Evolutionary conservation across 2,113 vertebrate genomes (phyloP).

Genomic region (Triplophysa rosa): DNA sequence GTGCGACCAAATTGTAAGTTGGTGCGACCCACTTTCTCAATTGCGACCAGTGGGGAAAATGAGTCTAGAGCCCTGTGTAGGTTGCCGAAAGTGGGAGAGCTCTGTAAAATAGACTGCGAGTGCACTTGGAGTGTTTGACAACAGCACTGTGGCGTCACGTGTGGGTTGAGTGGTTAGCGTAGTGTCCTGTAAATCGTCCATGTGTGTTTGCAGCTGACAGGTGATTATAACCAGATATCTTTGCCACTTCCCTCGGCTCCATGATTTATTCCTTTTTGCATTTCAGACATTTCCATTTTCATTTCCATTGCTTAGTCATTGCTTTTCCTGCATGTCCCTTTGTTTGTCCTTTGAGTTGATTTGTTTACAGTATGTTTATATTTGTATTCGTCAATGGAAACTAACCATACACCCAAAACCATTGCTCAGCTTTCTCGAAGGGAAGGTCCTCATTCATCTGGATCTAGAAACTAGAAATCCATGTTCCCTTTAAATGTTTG

Average conservation of each 20-base stretch:
- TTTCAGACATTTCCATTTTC: slow-evolving; percentile 12
- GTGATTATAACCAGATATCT: slow-evolving; percentile 42
- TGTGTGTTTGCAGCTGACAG: slow-evolving; percentile 11
- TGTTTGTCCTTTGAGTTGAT: background rate
- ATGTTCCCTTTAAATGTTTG: background rate
- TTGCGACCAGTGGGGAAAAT: too few relatives aligned
- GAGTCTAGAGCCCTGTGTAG: too few relatives aligned
- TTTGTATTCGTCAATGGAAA: background rate
- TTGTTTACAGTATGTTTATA: background rate
- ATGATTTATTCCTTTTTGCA: slow-evolving; percentile 1
- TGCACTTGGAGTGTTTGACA: slow-evolving; percentile 10
- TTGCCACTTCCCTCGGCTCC: slow-evolving; percentile 28
- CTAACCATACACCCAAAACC: background rate
- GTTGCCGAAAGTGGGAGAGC: background rate
- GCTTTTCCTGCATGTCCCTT: background rate
- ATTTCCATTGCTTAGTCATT: background rate
- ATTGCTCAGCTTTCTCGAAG: background rate
- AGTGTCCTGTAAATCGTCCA: slow-evolving; percentile 5
- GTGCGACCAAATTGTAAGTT: too few relatives aligned
- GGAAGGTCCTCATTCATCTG: background rate
- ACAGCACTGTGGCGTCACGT: background rate
- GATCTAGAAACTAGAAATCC: background rate
- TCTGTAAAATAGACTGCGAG: background rate
- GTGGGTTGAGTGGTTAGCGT: background rate
- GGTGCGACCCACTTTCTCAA: too few relatives aligned